A percentile compares a stretch with the other conserved stretches of the same genome.
Evolutionary conservation across 2,113 vertebrate genomes (phyloP).

Genomic region (Actenoides lindsayi): DNA sequence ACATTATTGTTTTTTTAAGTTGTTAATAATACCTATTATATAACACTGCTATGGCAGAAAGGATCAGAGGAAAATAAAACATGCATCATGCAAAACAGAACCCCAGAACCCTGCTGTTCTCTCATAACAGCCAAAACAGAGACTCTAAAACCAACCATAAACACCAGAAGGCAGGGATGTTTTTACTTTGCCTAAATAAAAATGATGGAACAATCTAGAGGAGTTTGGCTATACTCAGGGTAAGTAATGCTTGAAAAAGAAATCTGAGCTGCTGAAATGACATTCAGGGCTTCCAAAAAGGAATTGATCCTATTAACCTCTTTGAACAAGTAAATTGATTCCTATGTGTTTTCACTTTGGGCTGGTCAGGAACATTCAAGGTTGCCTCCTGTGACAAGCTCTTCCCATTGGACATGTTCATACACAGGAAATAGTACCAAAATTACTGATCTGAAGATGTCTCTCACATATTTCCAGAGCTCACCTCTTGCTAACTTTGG

Average conservation of each 20-base stretch:
- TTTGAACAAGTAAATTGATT: neutral
- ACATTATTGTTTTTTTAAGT: neutral
- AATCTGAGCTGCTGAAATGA: neutral
- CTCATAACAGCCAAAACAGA: neutral
- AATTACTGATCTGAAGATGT: neutral
- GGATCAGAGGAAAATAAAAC: neutral
- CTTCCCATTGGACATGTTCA: neutral
- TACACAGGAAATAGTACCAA: neutral
- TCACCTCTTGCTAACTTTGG: neutral
- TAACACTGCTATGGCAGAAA: neutral
- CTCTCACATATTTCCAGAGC: neutral
- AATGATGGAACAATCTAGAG: neutral
- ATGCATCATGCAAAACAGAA: neutral
- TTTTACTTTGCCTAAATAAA: neutral
- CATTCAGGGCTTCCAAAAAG: neutral
- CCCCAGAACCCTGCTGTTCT: neutral
- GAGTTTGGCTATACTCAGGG: neutral
- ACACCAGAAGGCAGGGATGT: neutral
- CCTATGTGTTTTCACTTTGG: neutral
- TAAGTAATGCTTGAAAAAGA: neutral
- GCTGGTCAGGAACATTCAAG: neutral
- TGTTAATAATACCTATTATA: neutral
- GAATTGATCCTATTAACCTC: neutral
- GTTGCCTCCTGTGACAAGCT: neutral
- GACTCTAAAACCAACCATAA: neutral